Evolutionary conservation across 2,113 vertebrate genomes (phyloP).

Genomic region (Zosterops lateralis): DNA sequence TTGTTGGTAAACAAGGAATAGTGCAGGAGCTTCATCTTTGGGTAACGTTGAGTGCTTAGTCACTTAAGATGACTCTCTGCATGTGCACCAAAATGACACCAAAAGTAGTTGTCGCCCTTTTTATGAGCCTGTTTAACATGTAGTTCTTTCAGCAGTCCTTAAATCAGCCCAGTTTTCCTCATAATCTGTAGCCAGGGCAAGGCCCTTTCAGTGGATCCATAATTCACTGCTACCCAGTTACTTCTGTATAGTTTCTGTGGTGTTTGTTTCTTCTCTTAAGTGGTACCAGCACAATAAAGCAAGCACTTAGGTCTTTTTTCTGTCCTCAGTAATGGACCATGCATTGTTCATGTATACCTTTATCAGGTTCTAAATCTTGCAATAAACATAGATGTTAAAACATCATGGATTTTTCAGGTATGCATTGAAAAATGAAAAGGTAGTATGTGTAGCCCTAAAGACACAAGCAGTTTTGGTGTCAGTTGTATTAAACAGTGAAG

Average conservation of each 20-base stretch:
- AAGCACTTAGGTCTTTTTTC: background rate
- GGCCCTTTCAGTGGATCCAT: background rate
- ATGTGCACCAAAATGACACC: background rate
- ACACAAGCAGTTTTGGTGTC: background rate
- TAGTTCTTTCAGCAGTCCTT: background rate
- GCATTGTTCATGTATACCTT: background rate
- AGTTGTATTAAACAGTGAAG: background rate
- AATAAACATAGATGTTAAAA: slow-evolving; percentile 16
- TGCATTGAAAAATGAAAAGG: background rate
- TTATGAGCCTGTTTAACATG: rapidly evolving
- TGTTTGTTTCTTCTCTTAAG: background rate
- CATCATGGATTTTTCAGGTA: background rate
- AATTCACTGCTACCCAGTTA: background rate
- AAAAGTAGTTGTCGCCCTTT: background rate
- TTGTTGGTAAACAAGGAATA: background rate
- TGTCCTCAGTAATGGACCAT: background rate
- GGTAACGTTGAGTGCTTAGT: background rate
- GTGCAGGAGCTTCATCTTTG: background rate
- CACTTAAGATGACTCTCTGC: background rate
- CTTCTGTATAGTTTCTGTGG: background rate
- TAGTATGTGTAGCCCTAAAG: background rate
- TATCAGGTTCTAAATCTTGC: slow-evolving; percentile 21
- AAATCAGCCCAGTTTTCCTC: background rate
- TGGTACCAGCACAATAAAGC: slow-evolving; percentile 16
- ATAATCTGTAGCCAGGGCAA: background rate